Evolutionary conservation across 1,140 invertebrate genomes (phyloP), one percentile per base, ranked within the genome.

Genomic region (Temnothorax curvispinosus): DNA sequence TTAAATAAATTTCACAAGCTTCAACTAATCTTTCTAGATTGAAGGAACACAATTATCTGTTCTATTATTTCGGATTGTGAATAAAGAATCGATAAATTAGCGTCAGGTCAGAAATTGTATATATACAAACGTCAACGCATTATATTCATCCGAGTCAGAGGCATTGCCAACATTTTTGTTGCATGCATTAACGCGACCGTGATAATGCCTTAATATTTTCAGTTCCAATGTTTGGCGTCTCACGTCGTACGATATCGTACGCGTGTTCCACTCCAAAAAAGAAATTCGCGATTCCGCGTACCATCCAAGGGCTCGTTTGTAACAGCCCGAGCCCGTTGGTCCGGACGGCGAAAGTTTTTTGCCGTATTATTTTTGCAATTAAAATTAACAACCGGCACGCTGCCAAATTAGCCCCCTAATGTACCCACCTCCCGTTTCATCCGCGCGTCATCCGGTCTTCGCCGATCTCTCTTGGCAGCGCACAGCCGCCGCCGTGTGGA

Each of bases 361-460:
- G 87, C 87, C 81, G 62, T 78, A 90, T 94, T 94, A 94, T 95
- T 94, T 94, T 93, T 89, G 92, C 93, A 93, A 94, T 94, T 94
- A 95, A 95, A 94, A 94, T 95, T 94, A 94, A 94, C 92, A 92
- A 93, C 93, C 94, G 90, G 91, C 91, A 91, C 90, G 93, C 92
- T 94, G 94, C 94, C 94, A 95, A 95, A 95, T 95, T 94, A 94
- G 93, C 92, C 91, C 75, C 91, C 92, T 94, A 94, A 94, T 94
- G 92, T 93, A 93, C 86, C 86, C 88, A 90, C 91, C 87, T 76
- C 87, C 76, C 47, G 47, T 77, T 69, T 78, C 88, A 89, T 77
- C 89, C 74, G 67, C 84, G 80, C 87, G 82, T 86, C 82, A 84
- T 84, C 82, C 75, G 86, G 84, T 88, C 60, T 87, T 89, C 80